Evolutionary conservation across 2,888 invertebrate species (phyloP), one percentile per base, ranked within the genome.

Genomic region (Nymphalis c-album): DNA sequence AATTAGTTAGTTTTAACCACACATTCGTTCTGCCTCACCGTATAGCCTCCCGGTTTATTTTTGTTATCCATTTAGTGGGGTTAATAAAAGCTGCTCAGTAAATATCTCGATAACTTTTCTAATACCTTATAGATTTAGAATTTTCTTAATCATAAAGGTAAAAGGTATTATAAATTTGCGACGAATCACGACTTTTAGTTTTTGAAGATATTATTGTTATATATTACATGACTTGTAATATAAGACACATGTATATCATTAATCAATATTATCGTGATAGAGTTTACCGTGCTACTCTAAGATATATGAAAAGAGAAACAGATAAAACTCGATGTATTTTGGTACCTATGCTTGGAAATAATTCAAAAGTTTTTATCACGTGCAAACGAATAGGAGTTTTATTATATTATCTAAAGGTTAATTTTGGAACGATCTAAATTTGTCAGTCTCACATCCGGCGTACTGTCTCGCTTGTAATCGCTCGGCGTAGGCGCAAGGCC

Each of bases 401-500:
- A 64, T 50, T 58, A 31, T 60, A 46, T 46, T 46, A 48, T 60
- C 18, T 50, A 64, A 51, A 64, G 46, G 48, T 57, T 58, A 64
- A 76, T 77, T 81, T 77, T 76, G 77, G 82, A 79, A 77, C 75
- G 81, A 80, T 86, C 85, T 85, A 85, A 87, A 82, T 87, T 81
- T 78, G 82, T 80, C 79, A 76, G 76, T 81, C 80, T 80, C 77
- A 80, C 81, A 83, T 78, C 72, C 73, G 76, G 75, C 78, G 79
- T 77, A 72, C 82, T 81, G 82, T 80, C 76, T 73, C 71, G 75
- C 73, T 66, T 72, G 67, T 69, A 68, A 68, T 58, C 71, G 74
- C 71, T 60, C 74, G 74, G 82, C 84, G 87, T 86, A 85, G 85
- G 86, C 85, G 86, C 85, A 74, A 73, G 73, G 90, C 87, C 90